Percentiles rank a stretch among this genome's conserved stretches.
Evolutionary conservation across 2,888 invertebrate genomes (phyloP).

Genomic region (Drosophila mayaguana): DNA sequence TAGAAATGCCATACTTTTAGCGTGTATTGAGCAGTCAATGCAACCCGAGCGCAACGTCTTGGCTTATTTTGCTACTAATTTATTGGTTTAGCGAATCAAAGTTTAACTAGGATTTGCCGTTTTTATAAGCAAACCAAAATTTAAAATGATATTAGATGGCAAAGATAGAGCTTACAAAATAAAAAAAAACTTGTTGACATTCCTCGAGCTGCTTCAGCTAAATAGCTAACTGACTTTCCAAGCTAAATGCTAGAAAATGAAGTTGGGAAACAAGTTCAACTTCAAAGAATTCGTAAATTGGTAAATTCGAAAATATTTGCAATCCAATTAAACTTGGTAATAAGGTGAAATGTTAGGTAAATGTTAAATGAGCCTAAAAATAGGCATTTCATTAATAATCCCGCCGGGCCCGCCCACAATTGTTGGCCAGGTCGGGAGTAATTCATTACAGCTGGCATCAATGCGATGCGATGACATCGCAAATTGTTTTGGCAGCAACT

Average conservation of each 20-base stretch:
- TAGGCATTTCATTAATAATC: conserved; percentile 24
- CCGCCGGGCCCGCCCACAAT: not conserved
- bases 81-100: not conserved
- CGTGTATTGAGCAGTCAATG: not conserved
- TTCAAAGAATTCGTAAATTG: conserved; percentile 9
- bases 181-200: not conserved
- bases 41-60: not conserved
- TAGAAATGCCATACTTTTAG: too few relatives aligned
- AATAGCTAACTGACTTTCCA: not conserved
- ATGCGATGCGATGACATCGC: conserved; percentile 28
- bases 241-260: conserved; percentile 2
- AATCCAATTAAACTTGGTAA: conserved; percentile 26
- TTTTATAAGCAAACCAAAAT: not conserved
- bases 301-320: conserved; percentile 15
- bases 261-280: not conserved
- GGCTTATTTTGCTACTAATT: not conserved
- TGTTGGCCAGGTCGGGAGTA: not conserved
- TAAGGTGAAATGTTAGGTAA: conserved; percentile 3
- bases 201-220: not conserved
- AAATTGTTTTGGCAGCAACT: conserved; percentile 15
- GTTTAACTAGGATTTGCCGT: too few relatives aligned
- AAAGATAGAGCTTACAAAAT: not conserved
- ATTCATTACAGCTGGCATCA: conserved; percentile 25
- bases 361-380: conserved; percentile 35
- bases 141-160: too few relatives aligned